Base-by-base conservation (phyloP, 2,888 invertebrate genomes). In the Dorcus hopei region DNA sequence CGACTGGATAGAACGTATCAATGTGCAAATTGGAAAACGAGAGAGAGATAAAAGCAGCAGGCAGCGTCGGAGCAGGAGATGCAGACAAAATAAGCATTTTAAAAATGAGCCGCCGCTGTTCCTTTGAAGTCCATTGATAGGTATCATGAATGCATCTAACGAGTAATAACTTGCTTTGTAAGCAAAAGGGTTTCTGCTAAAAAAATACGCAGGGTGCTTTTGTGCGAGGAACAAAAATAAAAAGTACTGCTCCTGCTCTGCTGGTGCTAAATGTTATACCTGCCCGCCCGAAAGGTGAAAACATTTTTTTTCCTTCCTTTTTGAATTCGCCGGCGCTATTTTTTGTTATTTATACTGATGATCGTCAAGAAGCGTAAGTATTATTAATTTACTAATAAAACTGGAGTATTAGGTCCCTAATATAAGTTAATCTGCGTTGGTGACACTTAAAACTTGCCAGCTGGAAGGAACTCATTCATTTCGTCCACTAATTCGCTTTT, bases 141-240 rank as follows among this genome's bases (percentile, higher is more conserved):
- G 65, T 68, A 69, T 68, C 67, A 64, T 63, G 62, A 66, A 67
- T 69, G 65, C 66, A 67, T 67, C 64, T 66, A 68, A 64, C 64
- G 61, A 62, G 66, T 67, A 68, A 69, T 69, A 69, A 67, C 65
- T 64, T 63, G 61, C 64, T 63, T 69, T 67, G 59, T 59, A 59
- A 59, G 59, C 59, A 59, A 59, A 59, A 45, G 48, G 59, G 52
- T 59, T 56, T 55, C 51, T 52, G 45, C 19, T 23, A 23, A 45
- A 45, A 45, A 45, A 45, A 45, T 19, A 19, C 45, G 45, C 14
- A 33, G 26, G 26, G 26, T 6, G 26, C 26, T 33, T 33, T 33
- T 33, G 26, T 33, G 26, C 26, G 26, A 33, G 26, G 26, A 33
- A 33, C 26, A 33, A 33, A 33, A 33, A 33, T 33, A 33, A 33